Evolutionary conservation across 2,888 invertebrate species (phyloP).

Genomic region (Drosophila planitibia): DNA sequence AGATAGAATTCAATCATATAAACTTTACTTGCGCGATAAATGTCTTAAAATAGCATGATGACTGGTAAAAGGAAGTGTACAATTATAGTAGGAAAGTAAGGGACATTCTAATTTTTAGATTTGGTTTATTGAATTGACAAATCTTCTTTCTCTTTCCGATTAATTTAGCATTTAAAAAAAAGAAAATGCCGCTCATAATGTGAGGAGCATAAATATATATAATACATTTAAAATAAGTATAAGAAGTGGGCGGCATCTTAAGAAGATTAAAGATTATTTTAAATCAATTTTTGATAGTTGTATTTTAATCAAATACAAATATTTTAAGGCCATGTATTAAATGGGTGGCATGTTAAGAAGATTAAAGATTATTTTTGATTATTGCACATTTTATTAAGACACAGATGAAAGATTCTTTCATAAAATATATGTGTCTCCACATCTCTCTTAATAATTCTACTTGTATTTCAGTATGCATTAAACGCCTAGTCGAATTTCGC

Average conservation of each 20-base stretch:
- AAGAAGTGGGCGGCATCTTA: not conserved
- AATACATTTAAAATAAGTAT: not conserved
- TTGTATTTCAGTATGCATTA: constrained; percentile 7
- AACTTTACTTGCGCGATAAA: constrained; percentile 3
- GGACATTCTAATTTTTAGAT: not conserved
- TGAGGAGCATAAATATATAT: not conserved
- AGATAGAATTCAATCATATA: constrained; percentile 25
- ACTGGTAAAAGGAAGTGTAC: not conserved
- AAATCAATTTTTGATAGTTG: not conserved
- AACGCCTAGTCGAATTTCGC: constrained; percentile 3
- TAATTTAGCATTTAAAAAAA: not conserved
- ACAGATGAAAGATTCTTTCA: not conserved
- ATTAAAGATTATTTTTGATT: not conserved
- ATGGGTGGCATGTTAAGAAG: no score
- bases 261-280: not conserved
- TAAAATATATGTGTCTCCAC: not conserved
- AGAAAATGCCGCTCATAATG: not conserved
- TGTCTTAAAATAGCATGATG: not conserved
- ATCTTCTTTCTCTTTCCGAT: not conserved
- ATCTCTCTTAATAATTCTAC: not conserved
- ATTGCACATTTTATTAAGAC: not conserved
- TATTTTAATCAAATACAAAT: not conserved
- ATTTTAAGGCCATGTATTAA: no score
- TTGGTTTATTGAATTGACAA: not conserved
- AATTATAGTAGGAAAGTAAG: not conserved